These are phyloP conservation scores for Lutjanus erythropterus DNA, from an alignment of 2,113 vertebrate species.

Conservation along the genomic window DNA sequence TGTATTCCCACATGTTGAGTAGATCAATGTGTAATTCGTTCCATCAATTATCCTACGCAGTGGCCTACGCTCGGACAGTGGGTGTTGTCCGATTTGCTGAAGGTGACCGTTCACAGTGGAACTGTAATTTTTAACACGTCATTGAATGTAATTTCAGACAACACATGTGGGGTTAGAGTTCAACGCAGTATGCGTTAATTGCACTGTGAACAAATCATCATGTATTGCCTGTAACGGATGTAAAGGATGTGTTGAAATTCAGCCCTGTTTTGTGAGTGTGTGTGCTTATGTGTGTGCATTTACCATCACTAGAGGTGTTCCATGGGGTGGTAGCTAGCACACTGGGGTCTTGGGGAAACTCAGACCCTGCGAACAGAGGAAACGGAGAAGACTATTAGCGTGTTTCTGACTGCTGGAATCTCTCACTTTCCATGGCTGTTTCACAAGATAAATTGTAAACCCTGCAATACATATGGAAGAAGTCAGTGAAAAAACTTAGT, in stretches of 20 bases:
- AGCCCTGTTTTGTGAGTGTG: conserved; percentile 4
- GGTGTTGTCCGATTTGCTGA: conserved; percentile 21
- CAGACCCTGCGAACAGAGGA: conserved; percentile 87
- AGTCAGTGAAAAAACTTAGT: background rate
- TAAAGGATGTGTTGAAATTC: background rate
- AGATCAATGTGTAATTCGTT: conserved; percentile 54
- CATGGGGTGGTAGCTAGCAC: conserved; percentile 89
- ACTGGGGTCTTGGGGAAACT: conserved; percentile 87
- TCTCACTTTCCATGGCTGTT: background rate
- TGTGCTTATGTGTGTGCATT: conserved; percentile 61
- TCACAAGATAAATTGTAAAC: background rate
- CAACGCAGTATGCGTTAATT: background rate
- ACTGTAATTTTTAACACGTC: conserved; percentile 37
- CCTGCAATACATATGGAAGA: background rate
- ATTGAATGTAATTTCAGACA: conserved; percentile 21
- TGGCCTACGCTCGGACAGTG: conserved; percentile 2
- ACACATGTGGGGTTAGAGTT: conserved; percentile 16
- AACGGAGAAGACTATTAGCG: conserved; percentile 51
- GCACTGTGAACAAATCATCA: conserved; percentile 10
- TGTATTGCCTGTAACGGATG: conserved; percentile 16
- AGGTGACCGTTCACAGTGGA: conserved; percentile 19
- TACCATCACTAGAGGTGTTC: conserved; percentile 92
- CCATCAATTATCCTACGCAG: conserved; percentile 48
- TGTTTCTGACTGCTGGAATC: background rate
- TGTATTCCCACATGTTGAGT: conserved; percentile 44